Evolutionary conservation across 2,113 vertebrate species (phyloP), one percentile per base, ranked within the genome.

Genomic region (Oreochromis spilurus): DNA sequence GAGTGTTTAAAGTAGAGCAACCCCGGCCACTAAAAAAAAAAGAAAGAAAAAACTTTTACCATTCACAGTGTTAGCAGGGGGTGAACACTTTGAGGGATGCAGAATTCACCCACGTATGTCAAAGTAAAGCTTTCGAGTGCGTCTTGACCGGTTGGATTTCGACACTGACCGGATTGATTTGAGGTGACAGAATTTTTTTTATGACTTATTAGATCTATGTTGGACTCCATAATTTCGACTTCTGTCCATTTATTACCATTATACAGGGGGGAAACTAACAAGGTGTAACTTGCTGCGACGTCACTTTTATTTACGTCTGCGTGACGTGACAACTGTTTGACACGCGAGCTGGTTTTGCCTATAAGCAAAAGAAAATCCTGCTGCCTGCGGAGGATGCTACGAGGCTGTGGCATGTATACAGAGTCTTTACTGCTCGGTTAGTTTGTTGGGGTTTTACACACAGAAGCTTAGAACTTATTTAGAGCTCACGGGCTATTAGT

Each of bases 231-330:
- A 95, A 98, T 97, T 97, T 97, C 97, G 92, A 95, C 97, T 97
- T 97, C 97, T 97, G 96, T 96, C 97, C 96, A 95, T 97, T 97
- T 97, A 97, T 99, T 98, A 98, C 96, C 96, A 60, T 81, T 83
- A 85, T 16, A 79, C 84, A 65, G 21, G 67, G 8, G 1, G 95
- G 89, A 97, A 97, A 97, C 97, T 98, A 98, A 98, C 98, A 97
- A 98, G 97, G 95, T 97, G 97, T 96, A 95, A 96, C 96, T 96
- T 92, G 94, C 95, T 94, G 96, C 96, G 94, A 95, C 97, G 97
- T 97, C 98, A 97, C 94, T 97, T 97, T 95, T 97, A 97, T 97
- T 98, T 97, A 97, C 97, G 97, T 97, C 95, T 95, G 95, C 88
- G 95, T 87, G 95, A 94, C 96, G 96, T 89, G 91, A 90, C 55